Evolutionary conservation across 2,113 vertebrate species (phyloP).

Genomic region (Calidris pygmaea): DNA sequence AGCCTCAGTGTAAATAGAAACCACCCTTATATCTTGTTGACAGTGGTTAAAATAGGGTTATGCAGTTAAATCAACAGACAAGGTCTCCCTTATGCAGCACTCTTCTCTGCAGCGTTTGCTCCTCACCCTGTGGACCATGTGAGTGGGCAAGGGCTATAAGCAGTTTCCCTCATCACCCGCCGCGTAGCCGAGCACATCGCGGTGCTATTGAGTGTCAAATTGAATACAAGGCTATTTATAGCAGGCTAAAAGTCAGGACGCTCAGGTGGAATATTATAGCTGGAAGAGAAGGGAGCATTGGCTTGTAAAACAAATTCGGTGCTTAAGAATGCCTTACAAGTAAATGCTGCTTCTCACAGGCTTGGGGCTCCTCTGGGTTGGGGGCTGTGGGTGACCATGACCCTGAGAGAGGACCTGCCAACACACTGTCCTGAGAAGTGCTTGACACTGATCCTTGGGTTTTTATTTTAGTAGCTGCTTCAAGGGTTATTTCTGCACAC

Average conservation of each 20-base stretch:
- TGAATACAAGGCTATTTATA: neutral
- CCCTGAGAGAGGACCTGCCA: neutral
- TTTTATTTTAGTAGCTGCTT: neutral
- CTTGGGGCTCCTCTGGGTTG: neutral
- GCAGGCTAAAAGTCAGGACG: neutral
- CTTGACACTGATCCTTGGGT: neutral
- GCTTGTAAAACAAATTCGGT: neutral
- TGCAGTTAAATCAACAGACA: slow-evolving; percentile 1
- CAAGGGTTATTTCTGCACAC: neutral
- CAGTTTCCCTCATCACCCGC: neutral
- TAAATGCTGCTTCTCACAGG: neutral
- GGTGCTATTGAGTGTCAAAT: neutral
- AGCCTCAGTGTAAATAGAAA: slow-evolving; percentile 36
- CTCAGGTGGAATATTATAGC: neutral
- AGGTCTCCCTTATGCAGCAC: slow-evolving; percentile 18
- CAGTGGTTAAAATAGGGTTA: slow-evolving; percentile 57
- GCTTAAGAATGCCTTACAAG: neutral
- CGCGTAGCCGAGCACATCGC: neutral
- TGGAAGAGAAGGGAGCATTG: neutral
- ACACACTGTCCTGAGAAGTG: neutral
- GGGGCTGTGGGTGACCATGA: neutral
- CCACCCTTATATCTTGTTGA: slow-evolving; percentile 59
- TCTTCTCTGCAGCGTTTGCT: neutral
- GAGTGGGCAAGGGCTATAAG: neutral
- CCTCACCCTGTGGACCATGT: neutral